phyloP scores from a whole-genome alignment of 2,888 invertebrate genomes.

The Serripes groenlandicus region DNA sequence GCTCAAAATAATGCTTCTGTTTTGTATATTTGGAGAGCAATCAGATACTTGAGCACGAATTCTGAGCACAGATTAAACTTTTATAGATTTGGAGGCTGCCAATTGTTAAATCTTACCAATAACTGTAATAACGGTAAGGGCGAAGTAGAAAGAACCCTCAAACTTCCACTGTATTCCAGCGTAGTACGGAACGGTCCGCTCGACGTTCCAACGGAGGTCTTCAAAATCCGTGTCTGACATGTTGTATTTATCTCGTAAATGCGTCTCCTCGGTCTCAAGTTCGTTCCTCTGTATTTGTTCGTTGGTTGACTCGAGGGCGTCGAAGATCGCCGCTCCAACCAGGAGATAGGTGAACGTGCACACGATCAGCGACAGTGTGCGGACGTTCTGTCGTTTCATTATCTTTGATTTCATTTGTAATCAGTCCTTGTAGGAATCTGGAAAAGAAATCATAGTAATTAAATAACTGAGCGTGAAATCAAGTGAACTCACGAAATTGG shows the following conservation, averaged over 20 bases:
- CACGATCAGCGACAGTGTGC: slow-evolving; percentile 98
- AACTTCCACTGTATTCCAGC: slow-evolving; percentile 99
- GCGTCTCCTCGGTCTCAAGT: slow-evolving; percentile 86
- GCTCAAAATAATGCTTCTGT: too few species aligned
- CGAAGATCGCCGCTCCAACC: slow-evolving; percentile 99
- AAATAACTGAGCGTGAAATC: too few species aligned
- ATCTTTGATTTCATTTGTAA: slow-evolving; percentile 49
- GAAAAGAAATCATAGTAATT: too few species aligned
- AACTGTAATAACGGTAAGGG: slow-evolving; percentile 99
- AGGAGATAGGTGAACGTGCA: slow-evolving; percentile 99
- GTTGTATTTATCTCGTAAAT: slow-evolving; percentile 92
- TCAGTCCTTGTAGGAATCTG: too few species aligned
- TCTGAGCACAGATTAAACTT: too few species aligned
- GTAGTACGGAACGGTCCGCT: slow-evolving; percentile 98
- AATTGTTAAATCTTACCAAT: slow-evolving; percentile 93
- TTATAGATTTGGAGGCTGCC: too few species aligned
- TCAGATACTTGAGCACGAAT: too few species aligned
- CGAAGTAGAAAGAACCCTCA: slow-evolving; percentile 99
- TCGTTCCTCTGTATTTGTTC: slow-evolving; percentile 92
- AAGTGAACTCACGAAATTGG: too few species aligned
- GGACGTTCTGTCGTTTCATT: slow-evolving; percentile 99
- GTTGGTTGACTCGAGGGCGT: slow-evolving; percentile 98
- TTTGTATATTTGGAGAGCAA: too few species aligned
- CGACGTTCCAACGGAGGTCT: slow-evolving; percentile 93
- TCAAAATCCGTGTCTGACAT: slow-evolving; percentile 96